Evolutionary conservation across 30 jellyfish, hydroid and myxozoan species (phyloP), one percentile per base, ranked within the genome.

Genomic region (Hydra vulgaris): DNA sequence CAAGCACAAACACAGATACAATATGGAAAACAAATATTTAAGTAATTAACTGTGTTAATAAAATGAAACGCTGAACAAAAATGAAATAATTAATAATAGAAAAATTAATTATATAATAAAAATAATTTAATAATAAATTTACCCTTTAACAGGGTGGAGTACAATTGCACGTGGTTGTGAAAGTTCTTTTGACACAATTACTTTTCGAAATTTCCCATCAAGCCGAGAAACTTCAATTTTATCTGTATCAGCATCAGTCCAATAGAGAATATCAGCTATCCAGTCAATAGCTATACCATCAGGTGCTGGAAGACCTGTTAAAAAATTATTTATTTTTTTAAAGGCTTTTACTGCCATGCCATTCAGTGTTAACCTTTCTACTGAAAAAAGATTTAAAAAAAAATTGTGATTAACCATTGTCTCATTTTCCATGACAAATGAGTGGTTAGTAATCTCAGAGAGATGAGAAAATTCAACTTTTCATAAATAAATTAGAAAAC

Each of bases 211-310:
- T 4, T 25, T 53, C 0, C 97, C 97, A 74, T 83, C 85, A 12
- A 91, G 83, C 17, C 96, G 90, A 0, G 96, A 76, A 16, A 91
- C 96, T 73, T 91, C 97, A n/a, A 91, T 91, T 18, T 71, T 77
- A 26, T 91, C 86, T 18, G 61, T 80, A 0, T 94, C 96, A 15
- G 97, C 82, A 80, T 91, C 97, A 0, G 97, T 91, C 97, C 97
- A 91, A 71, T 91, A 91, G 23, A 91, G 27, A 66, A 85, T 91
- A 0, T 81, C 74, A 26, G 96, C 95, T 18, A 91, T 76, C 97
- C 97, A 91, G 82, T 91, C 97, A 25, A 91, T 86, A 8, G 95
- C 86, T 17, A 91, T 80, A 18, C 89, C 97, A 76, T 86, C 97
- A 0, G 97, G 89, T 19, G 97, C 84, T 19, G 85, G 89, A 5